Evolutionary conservation across 2,888 invertebrate species (phyloP), one percentile per base, ranked within the genome.

Genomic region (Philhelius pedissequus): DNA sequence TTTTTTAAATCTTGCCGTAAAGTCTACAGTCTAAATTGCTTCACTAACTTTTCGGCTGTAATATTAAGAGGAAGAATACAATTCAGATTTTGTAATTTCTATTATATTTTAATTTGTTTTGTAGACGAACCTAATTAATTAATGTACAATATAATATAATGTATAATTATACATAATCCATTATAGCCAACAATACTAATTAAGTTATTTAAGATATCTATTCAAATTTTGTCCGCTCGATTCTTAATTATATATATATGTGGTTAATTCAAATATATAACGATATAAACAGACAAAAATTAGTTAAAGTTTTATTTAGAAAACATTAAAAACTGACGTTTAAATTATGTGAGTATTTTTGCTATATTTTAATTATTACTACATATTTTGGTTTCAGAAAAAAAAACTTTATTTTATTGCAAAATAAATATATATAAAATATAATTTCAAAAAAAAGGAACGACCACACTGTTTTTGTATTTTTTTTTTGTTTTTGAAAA

Each of bases 231-330:
- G 22, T 73, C n/a, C 56, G 56, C 56, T 56, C 56, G 79, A 79
- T 83, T 79, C 74, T 70, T 83, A 66, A 56, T 69, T 69, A 83
- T 22, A 22, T 20, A 58, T 8, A 32, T 27, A 60, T 64, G 22
- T 52, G 73, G 74, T 75, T 83, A 75, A 43, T 66, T 75, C 50
- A 79, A 79, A 70, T 70, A 83, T 68, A 62, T 54, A 38, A 48
- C 7, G 45, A 64, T 64, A 64, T 64, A 64, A 64, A 48, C 20
- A 48, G 8, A 25, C 0, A 32, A 48, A 32, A 2, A 20, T 30
- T 13, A 3, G 15, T 5, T 11, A 13, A 48, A 6, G 4, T 48
- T 48, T 48, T 45, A n/a, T 48, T 48, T 20, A 9, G 3, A 20
- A 4, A 45, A 45, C 15, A 15, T 43, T 13, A 13, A 35, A 35